A percentile compares a stretch with the other conserved stretches of the same genome.
phyloP scores from a whole-genome alignment of 35 echinoderm and acorn worm genomes.

The Diadema setosum region DNA sequence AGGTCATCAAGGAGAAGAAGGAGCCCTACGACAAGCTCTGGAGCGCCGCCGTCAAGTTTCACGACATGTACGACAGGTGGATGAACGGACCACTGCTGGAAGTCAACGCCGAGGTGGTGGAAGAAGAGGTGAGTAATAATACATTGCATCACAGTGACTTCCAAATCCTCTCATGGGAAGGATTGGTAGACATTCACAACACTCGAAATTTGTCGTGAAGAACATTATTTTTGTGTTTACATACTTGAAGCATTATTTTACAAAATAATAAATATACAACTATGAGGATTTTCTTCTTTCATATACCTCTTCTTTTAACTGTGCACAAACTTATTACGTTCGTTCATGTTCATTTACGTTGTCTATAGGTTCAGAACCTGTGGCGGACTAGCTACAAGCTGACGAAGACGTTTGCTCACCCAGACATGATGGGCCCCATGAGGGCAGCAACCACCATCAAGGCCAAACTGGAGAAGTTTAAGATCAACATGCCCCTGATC shows the following conservation, averaged over 20 bases:
- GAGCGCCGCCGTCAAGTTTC: conserved; percentile 67
- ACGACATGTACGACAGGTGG: conserved; percentile 87
- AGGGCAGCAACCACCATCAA: conserved; percentile 95
- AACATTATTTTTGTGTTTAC: too few relatives aligned
- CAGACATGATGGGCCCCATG: conserved; percentile 97
- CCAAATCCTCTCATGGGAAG: too few relatives aligned
- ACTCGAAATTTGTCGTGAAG: too few relatives aligned
- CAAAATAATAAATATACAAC: too few relatives aligned
- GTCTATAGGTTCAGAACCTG: conserved; percentile 76
- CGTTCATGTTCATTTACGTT: too few relatives aligned
- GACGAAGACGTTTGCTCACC: conserved; percentile 84
- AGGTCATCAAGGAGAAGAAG: conserved; percentile 67
- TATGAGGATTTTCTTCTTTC: too few relatives aligned
- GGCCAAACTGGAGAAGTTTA: conserved; percentile 98
- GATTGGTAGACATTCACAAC: too few relatives aligned
- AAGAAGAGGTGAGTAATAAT: conserved; percentile 73
- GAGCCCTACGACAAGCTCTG: conserved; percentile 84
- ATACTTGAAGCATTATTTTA: too few relatives aligned
- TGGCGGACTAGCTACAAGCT: conserved; percentile 99
- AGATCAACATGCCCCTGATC: conserved; percentile 99
- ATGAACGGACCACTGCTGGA: conserved; percentile 94
- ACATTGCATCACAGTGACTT: too few relatives aligned
- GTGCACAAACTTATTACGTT: too few relatives aligned
- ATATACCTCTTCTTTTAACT: too few relatives aligned
- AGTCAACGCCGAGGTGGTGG: conserved; percentile 93